Base-by-base conservation (phyloP, 2,797 vertebrate genomes). In the Hippocampus kuda region DNA sequence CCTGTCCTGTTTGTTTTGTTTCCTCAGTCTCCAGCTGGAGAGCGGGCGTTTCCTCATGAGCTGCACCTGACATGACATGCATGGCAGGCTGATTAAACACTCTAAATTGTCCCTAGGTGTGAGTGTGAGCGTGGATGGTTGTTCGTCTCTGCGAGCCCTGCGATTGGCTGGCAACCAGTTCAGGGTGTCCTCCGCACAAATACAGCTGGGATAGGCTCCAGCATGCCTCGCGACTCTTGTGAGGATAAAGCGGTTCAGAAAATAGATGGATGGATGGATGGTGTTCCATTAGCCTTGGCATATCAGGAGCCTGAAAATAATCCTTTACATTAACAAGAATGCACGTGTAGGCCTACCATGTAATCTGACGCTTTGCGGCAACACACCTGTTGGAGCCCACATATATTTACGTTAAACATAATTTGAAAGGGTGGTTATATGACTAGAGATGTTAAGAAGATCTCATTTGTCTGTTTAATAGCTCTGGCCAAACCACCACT, bases 261-360 rank as follows among this genome's bases (percentile, higher is more conserved):
- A 81, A 74, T 70, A 69, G 6, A 38, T 38, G 6, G 6, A 38
- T 38, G 34, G 34, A 38, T 38, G 34, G 34, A 38, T 38, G 34
- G 34, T 70, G 70, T 75, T 74, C 70, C 81, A 84, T 83, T 81
- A 82, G 75, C 70, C 38, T 74, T 81, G 69, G 84, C 81, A 85
- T 83, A 79, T 83, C 83, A 85, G 59, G 67, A 62, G 63, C 57
- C 56, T 70, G n/a, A 59, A 73, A 66, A 70, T 73, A 66, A 38
- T 57, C 48, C 9, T 51, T 53, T 54, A 42, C 27, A 59, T 65
- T 73, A 59, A 68, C 46, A 75, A 18, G 53, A 65, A 72, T 16
- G 41, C 2, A 0, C 85, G 77, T 85, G 84, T 82, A 5, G 5
- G 48, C 48, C 48, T 18, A 83, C 71, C 75, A 60, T 78, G 65